These are phyloP conservation scores for Mesoclemmys tuberculata DNA, from an alignment of 2,113 vertebrate species.

Conservation along the genomic window DNA sequence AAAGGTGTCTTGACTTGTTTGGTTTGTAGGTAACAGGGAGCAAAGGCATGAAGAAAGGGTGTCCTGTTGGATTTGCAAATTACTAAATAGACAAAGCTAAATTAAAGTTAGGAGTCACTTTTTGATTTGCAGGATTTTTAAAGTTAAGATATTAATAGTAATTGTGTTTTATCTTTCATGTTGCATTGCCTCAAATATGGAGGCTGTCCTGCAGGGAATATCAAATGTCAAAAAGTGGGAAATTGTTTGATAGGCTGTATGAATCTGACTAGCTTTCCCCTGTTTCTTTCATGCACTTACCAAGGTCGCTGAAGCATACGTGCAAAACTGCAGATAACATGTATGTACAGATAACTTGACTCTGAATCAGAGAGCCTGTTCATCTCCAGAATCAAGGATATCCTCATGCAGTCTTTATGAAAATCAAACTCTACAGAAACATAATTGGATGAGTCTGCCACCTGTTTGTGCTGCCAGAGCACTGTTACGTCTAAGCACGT, in stretches of 20 bases:
- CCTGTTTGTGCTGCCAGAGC: not conserved
- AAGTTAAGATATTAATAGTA: slow-evolving; percentile 24
- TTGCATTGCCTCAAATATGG: not conserved
- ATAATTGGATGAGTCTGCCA: not conserved
- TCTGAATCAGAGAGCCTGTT: not conserved
- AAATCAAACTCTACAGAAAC: slow-evolving; percentile 1
- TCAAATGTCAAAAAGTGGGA: not conserved
- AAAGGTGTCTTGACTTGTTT: slow-evolving; percentile 46
- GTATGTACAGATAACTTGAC: not conserved
- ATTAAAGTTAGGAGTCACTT: slow-evolving; percentile 53
- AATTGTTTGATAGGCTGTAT: rapidly evolving
- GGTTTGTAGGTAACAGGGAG: slow-evolving; percentile 23
- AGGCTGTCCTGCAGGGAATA: not conserved
- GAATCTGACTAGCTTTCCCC: not conserved
- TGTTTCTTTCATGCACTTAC: not conserved
- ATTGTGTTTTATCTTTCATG: not conserved
- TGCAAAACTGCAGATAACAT: not conserved
- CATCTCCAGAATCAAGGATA: not conserved
- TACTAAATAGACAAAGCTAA: slow-evolving; percentile 50
- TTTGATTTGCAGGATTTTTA: slow-evolving; percentile 41
- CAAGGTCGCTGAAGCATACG: rapidly evolving
- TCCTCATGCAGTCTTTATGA: not conserved
- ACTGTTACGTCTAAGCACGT: not conserved
- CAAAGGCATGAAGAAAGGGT: not conserved
- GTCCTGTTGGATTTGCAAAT: slow-evolving; percentile 64